Evolutionary conservation across 2,888 invertebrate species (phyloP).

Genomic region (Thereva nobilitata): DNA sequence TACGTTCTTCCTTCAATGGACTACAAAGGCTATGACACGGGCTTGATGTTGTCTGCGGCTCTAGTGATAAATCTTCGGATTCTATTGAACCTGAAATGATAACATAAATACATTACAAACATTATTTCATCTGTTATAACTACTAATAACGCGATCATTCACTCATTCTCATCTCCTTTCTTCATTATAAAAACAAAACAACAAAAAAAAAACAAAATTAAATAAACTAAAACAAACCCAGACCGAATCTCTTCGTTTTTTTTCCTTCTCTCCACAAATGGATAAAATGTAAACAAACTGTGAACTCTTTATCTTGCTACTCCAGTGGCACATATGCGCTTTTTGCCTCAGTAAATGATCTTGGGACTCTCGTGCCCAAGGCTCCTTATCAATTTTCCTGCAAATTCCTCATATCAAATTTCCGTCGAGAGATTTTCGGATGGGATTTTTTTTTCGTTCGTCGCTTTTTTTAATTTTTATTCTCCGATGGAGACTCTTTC

Average conservation of each 20-base stretch:
- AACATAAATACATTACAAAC: conserved; percentile 16
- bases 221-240: not conserved
- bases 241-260: too few relatives aligned
- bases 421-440: conserved; percentile 31
- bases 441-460: too few relatives aligned
- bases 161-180: not conserved
- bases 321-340: conserved; percentile 11
- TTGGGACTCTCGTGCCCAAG: conserved; percentile 1
- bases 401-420: conserved; percentile 40
- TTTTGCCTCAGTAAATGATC: not conserved
- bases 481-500: too few relatives aligned
- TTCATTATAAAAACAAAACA: conserved; percentile 2
- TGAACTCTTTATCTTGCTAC: conserved; percentile 4
- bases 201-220: too few relatives aligned
- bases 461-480: too few relatives aligned
- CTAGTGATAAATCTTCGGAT: conserved; percentile 77
- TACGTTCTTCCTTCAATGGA: conserved; percentile 68
- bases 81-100: conserved; percentile 74
- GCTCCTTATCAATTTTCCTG: conserved; percentile 41
- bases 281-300: too few relatives aligned
- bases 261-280: too few relatives aligned
- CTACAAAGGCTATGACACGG: conserved; percentile 61
- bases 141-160: too few relatives aligned
- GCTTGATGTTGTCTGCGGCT: conserved; percentile 60
- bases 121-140: too few relatives aligned